Conservation (phyloP, 2,113 vertebrate genomes). For the Cavia aperea region DNA sequence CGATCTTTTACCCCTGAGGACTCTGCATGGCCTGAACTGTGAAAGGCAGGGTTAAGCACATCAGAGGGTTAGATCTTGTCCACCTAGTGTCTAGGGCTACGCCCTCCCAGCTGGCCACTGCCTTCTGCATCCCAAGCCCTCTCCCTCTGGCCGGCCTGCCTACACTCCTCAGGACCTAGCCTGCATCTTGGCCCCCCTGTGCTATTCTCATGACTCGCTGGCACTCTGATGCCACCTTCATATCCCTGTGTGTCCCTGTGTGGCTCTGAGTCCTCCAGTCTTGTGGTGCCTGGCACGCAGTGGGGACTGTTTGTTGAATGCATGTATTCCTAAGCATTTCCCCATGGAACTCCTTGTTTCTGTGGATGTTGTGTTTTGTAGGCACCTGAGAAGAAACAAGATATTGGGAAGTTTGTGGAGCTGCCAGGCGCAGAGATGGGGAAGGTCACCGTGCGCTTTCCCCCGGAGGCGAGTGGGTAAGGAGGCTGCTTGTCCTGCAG, state of each 20-base stretch:
- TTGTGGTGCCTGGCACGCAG: neutral
- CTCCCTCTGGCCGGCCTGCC: neutral
- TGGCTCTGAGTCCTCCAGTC: neutral
- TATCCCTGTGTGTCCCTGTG: neutral
- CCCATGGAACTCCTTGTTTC: neutral
- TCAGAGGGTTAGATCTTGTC: neutral
- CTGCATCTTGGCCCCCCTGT: neutral
- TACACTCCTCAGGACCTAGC: neutral
- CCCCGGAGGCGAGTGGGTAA: conserved; percentile 98
- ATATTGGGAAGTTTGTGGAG: conserved; percentile 96
- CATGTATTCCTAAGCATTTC: neutral
- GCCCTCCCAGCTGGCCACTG: neutral
- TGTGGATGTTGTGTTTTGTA: conserved; percentile 69
- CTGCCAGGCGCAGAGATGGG: conserved; percentile 96
- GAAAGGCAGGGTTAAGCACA: neutral
- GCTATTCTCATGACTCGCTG: neutral
- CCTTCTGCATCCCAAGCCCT: neutral
- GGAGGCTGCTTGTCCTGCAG: conserved; percentile 47
- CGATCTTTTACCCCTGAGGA: neutral
- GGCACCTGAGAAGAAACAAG: conserved; percentile 88
- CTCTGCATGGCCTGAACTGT: neutral
- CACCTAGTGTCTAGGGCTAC: neutral
- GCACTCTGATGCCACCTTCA: fast-evolving
- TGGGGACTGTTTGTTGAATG: neutral
- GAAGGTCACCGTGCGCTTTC: conserved; percentile 96